Evolutionary conservation across 2,113 vertebrate genomes (phyloP).

Genomic region (Chamaetylas fuelleborni): DNA sequence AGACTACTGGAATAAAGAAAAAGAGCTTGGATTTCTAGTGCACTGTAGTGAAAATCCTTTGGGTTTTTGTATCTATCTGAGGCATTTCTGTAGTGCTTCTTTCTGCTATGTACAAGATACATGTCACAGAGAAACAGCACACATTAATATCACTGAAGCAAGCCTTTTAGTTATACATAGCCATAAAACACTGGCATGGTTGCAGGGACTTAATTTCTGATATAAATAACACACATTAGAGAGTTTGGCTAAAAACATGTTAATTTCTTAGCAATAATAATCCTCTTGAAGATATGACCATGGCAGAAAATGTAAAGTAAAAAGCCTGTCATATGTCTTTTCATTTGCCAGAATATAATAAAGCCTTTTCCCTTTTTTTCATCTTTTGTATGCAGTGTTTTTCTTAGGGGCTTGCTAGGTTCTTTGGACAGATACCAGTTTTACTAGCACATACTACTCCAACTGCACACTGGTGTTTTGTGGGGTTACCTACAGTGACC

Average conservation of each 20-base stretch:
- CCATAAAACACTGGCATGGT: background rate
- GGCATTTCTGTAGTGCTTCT: background rate
- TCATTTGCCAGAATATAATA: background rate
- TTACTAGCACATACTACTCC: background rate
- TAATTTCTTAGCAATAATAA: conserved; percentile 4
- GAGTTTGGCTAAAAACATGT: background rate
- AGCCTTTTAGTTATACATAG: background rate
- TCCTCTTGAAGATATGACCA: background rate
- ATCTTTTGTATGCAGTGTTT: background rate
- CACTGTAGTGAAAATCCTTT: background rate
- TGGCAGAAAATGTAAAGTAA: background rate
- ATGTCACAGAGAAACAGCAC: background rate
- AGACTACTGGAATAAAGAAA: background rate
- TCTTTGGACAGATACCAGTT: background rate
- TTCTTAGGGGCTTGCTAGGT: background rate
- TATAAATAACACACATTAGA: background rate
- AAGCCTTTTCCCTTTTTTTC: background rate
- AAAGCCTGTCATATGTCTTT: background rate
- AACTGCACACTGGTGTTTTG: background rate
- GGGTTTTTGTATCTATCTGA: background rate
- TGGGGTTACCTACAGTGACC: background rate
- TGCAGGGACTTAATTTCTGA: conserved; percentile 5
- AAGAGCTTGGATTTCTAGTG: background rate
- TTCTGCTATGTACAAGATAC: background rate
- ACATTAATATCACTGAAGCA: background rate